A percentile compares a stretch with the other conserved stretches of the same genome.
These are phyloP conservation scores for Hassar affinis DNA, from an alignment of 2,113 vertebrate genomes.

Conservation along the genomic window DNA sequence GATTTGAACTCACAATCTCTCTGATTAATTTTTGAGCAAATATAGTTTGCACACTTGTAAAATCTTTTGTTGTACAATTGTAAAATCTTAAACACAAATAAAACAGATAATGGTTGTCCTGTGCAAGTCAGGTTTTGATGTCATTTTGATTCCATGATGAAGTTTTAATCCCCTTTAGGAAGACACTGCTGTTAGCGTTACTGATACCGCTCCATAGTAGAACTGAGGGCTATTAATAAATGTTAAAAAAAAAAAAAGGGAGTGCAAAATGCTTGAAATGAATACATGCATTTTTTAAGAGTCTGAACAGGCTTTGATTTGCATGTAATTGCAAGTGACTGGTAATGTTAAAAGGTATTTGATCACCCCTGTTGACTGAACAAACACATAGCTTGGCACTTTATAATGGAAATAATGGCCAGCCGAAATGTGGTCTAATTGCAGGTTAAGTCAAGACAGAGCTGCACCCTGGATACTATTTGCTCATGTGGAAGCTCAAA, in stretches of 20 bases:
- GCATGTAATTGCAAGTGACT: constrained; percentile 4
- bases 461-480: not conserved
- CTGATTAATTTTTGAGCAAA: not conserved
- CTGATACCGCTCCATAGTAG: not conserved
- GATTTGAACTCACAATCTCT: not conserved
- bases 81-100: not conserved
- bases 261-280: not conserved
- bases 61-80: not conserved
- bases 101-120: too few relatives aligned
- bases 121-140: too few relatives aligned
- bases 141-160: not conserved
- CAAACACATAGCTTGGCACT: not conserved
- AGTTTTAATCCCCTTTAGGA: not conserved
- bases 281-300: not conserved
- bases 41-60: too few relatives aligned
- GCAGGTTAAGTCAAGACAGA: constrained; percentile 1
- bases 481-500: not conserved
- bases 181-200: not conserved
- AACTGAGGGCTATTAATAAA: not conserved
- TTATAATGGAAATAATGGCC: not conserved
- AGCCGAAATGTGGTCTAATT: not conserved
- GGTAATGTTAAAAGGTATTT: constrained; percentile 14
- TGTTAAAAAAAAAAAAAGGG: not conserved
- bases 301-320: constrained; percentile 6
- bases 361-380: not conserved